Percentiles rank a stretch among this genome's conserved stretches.
phyloP scores from a whole-genome alignment of 2,113 vertebrate species.

The Rhinoderma darwinii region DNA sequence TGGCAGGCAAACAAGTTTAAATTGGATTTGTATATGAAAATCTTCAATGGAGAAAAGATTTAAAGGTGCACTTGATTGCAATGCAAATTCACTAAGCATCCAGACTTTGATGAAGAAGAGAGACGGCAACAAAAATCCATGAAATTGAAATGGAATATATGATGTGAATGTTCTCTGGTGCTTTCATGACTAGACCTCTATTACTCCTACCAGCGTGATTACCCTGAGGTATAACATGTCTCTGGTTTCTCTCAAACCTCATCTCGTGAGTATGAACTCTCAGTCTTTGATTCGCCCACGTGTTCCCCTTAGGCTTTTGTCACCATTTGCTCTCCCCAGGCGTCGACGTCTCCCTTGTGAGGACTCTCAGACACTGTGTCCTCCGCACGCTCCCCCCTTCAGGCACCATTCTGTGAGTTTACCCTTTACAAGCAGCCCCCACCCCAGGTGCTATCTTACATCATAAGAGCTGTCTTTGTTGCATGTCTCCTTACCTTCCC shows the following conservation, averaged over 20 bases:
- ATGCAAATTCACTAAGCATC: constrained; percentile 21
- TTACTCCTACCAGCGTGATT: constrained; percentile 36
- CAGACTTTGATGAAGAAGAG: constrained; percentile 16
- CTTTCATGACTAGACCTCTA: constrained; percentile 23
- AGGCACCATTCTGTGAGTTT: not conserved
- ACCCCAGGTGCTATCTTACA: not conserved
- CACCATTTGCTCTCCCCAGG: constrained; percentile 5
- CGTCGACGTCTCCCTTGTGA: constrained; percentile 15
- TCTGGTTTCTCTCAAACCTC: constrained; percentile 12
- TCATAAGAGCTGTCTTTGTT: not conserved
- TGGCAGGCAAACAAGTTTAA: not conserved
- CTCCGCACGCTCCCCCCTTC: not conserved
- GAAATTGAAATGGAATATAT: constrained; percentile 40
- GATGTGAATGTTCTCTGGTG: not conserved
- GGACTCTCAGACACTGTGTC: constrained; percentile 9
- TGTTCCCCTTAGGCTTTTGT: constrained; percentile 6
- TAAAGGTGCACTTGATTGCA: constrained; percentile 16
- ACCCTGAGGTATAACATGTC: constrained; percentile 30
- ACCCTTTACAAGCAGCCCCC: constrained; percentile 5
- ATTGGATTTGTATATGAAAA: constrained; percentile 6
- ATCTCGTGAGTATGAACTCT: constrained; percentile 4
- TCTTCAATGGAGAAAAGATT: not conserved
- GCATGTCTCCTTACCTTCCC: constrained; percentile 86
- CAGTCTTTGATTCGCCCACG: constrained; percentile 28
- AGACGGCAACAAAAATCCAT: constrained; percentile 30